Base-by-base conservation (phyloP, 2,888 invertebrate genomes). In the Diarsia dahlii region DNA sequence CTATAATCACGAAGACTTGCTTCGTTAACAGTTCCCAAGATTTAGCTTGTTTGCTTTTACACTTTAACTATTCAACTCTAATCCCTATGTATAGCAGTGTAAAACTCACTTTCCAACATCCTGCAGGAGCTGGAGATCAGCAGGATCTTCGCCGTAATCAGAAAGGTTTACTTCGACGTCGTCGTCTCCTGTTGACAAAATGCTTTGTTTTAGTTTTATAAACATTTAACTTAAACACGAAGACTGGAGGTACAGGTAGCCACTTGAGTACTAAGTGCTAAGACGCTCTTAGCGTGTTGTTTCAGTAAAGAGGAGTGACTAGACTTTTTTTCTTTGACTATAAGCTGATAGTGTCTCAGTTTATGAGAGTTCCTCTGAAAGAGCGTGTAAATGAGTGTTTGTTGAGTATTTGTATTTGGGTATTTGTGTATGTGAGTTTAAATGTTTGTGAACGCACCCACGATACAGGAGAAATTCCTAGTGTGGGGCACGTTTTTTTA, bases 41-140 rank as follows among this genome's bases (percentile, higher is more conserved):
- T 74, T 64, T 39, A 72, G 39, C 77, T 84, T 87, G 82, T 88
- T 80, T 68, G n/a, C 54, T 63, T 63, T 48, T 12, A 60, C 12
- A 34, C n/a, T 75, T 50, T 34, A 58, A 18, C 12, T 34, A 48
- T 56, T 71, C 13, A 39, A 74, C 50, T 78, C 67, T 68, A 52
- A 71, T 66, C 69, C 76, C 28, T 67, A 68, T 20, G 0, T 8
- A 0, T 3, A 28, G 20, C 9, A 0, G 2, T 5, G 34, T 68
- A 82, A 52, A 69, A 97, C 98, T 97, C 95, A 98, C 98, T 98
- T 98, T 94, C 98, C 97, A 84, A 97, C 97, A 85, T 97, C 97
- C 89, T 97, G 97, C 81, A 98, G 94, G 87, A 98, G 90, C 90
- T 97, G 97, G 89, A 97, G 95, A 87, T 98, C 98, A 85, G 97